Evolutionary conservation across 2,113 vertebrate genomes (phyloP).

Genomic region (Protobothrops mucrosquamatus): DNA sequence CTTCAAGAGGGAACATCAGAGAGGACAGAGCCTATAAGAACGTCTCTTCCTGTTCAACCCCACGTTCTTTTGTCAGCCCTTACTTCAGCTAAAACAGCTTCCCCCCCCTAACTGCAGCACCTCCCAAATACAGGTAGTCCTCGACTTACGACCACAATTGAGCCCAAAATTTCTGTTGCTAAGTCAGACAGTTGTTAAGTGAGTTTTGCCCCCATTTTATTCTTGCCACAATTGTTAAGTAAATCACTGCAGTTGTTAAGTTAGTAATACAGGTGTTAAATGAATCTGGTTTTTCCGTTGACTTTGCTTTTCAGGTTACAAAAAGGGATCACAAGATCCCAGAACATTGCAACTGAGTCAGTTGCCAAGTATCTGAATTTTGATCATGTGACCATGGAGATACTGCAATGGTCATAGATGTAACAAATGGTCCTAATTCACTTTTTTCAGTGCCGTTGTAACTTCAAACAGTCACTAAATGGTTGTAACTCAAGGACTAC

Average conservation of each 20-base stretch:
- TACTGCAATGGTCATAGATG: too few species aligned
- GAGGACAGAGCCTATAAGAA: neutral
- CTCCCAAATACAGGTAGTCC: neutral
- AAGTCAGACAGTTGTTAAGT: neutral
- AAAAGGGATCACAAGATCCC: neutral
- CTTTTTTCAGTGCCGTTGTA: neutral
- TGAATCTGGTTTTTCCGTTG: neutral
- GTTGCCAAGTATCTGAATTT: too few species aligned
- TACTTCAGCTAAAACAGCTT: neutral
- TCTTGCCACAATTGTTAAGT: neutral
- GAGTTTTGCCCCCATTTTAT: neutral
- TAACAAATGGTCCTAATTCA: too few species aligned
- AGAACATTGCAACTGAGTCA: too few species aligned
- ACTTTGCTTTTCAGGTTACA: neutral
- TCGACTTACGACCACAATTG: neutral
- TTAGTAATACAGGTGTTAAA: neutral
- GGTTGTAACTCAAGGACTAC: neutral
- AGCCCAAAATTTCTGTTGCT: neutral
- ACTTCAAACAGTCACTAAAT: neutral
- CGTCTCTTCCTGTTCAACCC: neutral
- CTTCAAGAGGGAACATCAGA: neutral
- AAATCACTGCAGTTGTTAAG: neutral
- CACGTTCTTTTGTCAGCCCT: neutral
- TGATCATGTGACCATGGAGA: too few species aligned
- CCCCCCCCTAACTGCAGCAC: neutral